A percentile compares a stretch with the other conserved stretches of the same genome.
These are phyloP conservation scores for Chrosomus eos DNA, from an alignment of 2,797 vertebrate species.

Conservation along the genomic window DNA sequence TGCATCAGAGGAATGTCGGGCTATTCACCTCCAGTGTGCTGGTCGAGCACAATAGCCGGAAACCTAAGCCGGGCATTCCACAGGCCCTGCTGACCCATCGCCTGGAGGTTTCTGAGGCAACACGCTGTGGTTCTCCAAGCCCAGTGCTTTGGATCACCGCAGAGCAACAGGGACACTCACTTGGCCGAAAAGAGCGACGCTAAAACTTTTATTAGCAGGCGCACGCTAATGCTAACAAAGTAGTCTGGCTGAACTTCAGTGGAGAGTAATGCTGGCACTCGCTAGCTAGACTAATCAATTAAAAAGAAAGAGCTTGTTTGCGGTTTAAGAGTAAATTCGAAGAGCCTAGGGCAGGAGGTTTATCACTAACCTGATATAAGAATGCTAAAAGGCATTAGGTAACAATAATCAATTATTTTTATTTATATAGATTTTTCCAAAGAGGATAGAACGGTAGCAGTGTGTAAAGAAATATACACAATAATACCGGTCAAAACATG, in stretches of 20 bases:
- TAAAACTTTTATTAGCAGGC: conserved; percentile 39
- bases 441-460: background rate
- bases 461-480: background rate
- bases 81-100: conserved; percentile 69
- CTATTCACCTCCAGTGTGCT: conserved; percentile 70
- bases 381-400: background rate
- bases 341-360: background rate
- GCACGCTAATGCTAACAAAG: conserved; percentile 42
- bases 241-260: conserved; percentile 48
- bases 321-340: conserved; percentile 1
- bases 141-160: conserved; percentile 37
- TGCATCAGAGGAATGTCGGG: conserved; percentile 60
- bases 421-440: background rate
- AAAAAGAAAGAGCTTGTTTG: conserved; percentile 16
- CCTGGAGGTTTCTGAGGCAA: conserved; percentile 80
- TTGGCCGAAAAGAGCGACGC: conserved; percentile 25
- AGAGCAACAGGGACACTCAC: conserved; percentile 22
- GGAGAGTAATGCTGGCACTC: conserved; percentile 22
- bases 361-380: background rate
- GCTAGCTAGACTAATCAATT: conserved; percentile 30
- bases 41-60: conserved; percentile 74
- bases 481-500: background rate
- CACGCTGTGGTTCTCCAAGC: conserved; percentile 61
- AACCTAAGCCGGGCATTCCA: conserved; percentile 74
- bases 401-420: background rate